Percentiles rank a stretch among this genome's conserved stretches.
Conservation (phyloP, 2,113 vertebrate genomes). For the Alectura lathami region DNA sequence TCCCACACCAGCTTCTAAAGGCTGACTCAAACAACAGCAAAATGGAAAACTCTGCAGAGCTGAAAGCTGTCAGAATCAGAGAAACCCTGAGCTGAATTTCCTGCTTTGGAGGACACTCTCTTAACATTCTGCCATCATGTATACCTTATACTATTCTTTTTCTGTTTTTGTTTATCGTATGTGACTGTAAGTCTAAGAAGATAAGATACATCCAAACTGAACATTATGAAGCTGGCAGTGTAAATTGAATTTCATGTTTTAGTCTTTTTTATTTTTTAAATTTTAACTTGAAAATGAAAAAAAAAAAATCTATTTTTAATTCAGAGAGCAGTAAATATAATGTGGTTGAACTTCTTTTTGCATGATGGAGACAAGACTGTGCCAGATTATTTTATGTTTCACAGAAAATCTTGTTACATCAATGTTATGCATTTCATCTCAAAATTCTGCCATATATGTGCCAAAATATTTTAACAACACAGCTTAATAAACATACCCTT, state of each 20-base stretch:
- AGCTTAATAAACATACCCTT: background rate
- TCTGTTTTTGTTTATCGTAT: background rate
- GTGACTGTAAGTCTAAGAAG: background rate
- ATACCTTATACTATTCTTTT: background rate
- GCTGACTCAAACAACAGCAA: background rate
- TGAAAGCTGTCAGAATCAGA: background rate
- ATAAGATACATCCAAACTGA: background rate
- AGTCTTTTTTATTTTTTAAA: background rate
- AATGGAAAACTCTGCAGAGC: background rate
- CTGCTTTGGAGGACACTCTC: background rate
- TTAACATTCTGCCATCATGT: background rate
- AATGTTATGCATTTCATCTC: background rate
- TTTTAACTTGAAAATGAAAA: background rate
- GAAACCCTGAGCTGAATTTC: background rate
- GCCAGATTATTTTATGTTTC: background rate
- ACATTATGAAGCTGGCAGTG: background rate
- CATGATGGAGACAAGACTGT: background rate
- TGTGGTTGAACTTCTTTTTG: background rate
- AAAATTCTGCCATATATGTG: background rate
- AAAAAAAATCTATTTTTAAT: background rate
- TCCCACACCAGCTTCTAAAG: background rate
- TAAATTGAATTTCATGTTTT: background rate
- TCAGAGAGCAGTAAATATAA: background rate
- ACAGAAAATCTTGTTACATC: background rate
- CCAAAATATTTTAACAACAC: constrained; percentile 17